phyloP scores from a whole-genome alignment of 2,113 vertebrate species.

The Heterotilapia buettikoferi region DNA sequence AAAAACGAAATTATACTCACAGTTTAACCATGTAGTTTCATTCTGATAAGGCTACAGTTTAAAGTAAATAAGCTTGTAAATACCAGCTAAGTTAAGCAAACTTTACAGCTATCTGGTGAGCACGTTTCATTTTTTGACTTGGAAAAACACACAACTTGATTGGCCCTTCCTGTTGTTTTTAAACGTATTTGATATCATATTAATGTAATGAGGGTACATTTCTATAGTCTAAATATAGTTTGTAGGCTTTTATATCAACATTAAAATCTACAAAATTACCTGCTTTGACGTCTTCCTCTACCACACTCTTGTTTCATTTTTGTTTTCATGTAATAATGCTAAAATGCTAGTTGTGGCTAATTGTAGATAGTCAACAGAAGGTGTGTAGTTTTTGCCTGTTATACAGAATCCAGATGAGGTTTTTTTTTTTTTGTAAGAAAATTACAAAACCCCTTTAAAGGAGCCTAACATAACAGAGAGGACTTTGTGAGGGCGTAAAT shows the following conservation, averaged over 20 bases:
- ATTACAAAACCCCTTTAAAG: slow-evolving; percentile 22
- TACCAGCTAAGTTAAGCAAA: neutral
- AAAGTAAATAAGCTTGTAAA: neutral
- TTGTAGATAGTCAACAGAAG: neutral
- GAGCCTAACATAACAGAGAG: slow-evolving; percentile 36
- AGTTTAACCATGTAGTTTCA: neutral
- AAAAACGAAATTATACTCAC: neutral
- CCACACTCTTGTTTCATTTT: neutral
- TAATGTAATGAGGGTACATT: neutral
- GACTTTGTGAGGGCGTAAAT: slow-evolving; percentile 18
- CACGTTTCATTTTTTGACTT: neutral
- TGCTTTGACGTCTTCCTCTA: neutral
- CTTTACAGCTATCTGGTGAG: neutral
- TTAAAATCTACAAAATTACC: neutral
- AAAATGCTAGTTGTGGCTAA: neutral
- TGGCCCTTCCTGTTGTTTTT: neutral
- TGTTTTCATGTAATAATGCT: neutral
- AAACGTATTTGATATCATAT: neutral
- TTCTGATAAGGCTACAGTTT: neutral
- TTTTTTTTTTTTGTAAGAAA: neutral
- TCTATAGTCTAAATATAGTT: neutral
- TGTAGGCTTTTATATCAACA: neutral
- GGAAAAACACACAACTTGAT: neutral
- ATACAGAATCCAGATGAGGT: neutral
- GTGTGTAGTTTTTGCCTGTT: neutral